These are phyloP conservation scores for Eretmochelys imbricata DNA, from an alignment of 2,113 vertebrate species.

Conservation along the genomic window DNA sequence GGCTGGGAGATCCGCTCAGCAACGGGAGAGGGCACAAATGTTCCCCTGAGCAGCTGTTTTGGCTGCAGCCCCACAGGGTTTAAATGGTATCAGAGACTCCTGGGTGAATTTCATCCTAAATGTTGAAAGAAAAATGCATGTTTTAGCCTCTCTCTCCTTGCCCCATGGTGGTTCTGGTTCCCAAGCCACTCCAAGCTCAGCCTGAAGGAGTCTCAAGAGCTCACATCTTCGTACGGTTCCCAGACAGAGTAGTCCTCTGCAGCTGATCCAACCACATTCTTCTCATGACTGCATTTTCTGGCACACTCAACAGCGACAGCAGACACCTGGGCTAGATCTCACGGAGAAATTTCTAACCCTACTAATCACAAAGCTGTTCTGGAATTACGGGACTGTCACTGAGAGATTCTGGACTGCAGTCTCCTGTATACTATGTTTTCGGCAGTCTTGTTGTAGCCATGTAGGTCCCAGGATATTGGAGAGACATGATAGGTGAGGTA, in stretches of 20 bases:
- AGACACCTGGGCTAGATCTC: background rate
- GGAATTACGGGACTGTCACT: too few species aligned
- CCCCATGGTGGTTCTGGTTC: background rate
- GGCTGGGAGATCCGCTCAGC: background rate
- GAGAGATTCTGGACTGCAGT: background rate
- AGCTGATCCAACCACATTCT: background rate
- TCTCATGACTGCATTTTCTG: background rate
- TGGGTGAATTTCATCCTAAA: background rate
- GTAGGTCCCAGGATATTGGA: background rate
- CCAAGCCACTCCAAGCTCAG: background rate
- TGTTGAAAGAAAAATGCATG: background rate
- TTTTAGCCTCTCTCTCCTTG: background rate
- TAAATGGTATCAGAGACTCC: background rate
- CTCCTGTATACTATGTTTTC: accelerated
- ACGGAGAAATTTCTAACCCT: too few species aligned
- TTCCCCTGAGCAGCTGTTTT: accelerated
- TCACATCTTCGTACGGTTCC: background rate
- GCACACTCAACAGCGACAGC: background rate
- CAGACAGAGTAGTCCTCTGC: background rate
- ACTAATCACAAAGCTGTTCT: background rate
- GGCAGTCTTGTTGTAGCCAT: accelerated
- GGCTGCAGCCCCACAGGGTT: background rate
- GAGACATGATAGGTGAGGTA: background rate
- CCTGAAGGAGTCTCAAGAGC: background rate
- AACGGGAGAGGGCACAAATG: accelerated